These are phyloP conservation scores for Gerris buenoi DNA, from an alignment of 1,140 invertebrate species.

Conservation along the genomic window DNA sequence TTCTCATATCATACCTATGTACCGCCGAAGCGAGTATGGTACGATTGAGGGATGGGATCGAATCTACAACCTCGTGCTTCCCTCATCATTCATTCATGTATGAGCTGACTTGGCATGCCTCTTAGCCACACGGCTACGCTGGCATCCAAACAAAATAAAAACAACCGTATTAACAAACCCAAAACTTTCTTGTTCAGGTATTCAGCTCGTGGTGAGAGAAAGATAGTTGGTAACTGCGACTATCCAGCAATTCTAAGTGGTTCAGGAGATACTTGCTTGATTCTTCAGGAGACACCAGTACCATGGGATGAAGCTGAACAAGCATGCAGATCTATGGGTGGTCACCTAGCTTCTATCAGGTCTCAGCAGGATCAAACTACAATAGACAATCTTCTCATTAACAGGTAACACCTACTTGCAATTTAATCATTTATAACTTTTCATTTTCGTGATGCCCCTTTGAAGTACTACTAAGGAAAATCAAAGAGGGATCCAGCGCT, in stretches of 20 bases:
- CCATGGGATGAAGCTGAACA: constrained; percentile 47
- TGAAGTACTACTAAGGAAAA: too few species aligned
- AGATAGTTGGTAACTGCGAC: constrained; percentile 20
- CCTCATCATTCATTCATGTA: too few species aligned
- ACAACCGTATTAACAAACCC: neutral
- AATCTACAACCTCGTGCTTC: too few species aligned
- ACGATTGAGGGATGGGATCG: too few species aligned
- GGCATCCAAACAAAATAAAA: neutral
- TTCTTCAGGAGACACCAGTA: constrained; percentile 38
- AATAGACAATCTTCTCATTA: constrained; percentile 40
- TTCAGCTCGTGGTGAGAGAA: constrained; percentile 41
- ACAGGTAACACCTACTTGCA: constrained; percentile 35
- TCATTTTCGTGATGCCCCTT: neutral
- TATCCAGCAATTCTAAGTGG: constrained; percentile 33
- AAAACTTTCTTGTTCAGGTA: constrained; percentile 29
- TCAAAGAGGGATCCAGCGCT: too few species aligned
- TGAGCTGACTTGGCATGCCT: too few species aligned
- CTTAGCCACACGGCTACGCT: too few species aligned
- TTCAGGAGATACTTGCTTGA: constrained; percentile 42
- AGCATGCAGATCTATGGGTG: constrained; percentile 41
- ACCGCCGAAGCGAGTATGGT: too few species aligned
- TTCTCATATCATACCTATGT: too few species aligned
- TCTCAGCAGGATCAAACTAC: constrained; percentile 42
- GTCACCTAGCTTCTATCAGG: constrained; percentile 45
- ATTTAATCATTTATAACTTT: neutral